Evolutionary conservation across 2,797 vertebrate genomes (phyloP), one percentile per base, ranked within the genome.

Genomic region (Schizothorax lantsangensis): DNA sequence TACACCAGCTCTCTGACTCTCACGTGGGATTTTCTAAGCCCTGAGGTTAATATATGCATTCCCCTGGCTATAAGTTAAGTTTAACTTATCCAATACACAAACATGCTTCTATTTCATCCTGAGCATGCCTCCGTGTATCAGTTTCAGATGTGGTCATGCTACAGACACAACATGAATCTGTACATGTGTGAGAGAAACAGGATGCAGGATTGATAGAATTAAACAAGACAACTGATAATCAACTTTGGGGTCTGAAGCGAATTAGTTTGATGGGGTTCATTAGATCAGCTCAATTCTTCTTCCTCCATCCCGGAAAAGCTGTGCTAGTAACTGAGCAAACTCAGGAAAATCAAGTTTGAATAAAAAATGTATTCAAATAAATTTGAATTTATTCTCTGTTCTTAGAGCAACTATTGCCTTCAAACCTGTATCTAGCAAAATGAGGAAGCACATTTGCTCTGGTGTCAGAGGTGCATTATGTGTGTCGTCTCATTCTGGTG

Each of bases 1-100:
- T 93, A 93, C 82, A 93, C 80, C 69, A 52, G 80, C 71, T 43
- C 33, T 72, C 86, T 17, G 87, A 77, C 81, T 86, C 83, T 88
- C 87, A 89, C 81, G 73, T 90, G 91, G 86, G 89, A 93, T 85
- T 81, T 15, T 85, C 72, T 85, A 89, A 89, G 81, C 66, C 64
- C 11, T 88, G 79, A 90, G 86, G 88, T 80, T 88, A 89, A 90
- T 88, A 49, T n/a, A 73, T 57, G 71, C 68, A 45, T 84, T 71
- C 49, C n/a, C 30, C 30, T 45, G 33, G n/a, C 26, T 54, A 19
- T 47, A 72, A 45, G 30, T 38, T 75, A 23, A 40, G 3, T 54
- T 36, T 71, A 0, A 10, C 64, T 38, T 38, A 62, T 52, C 69
- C 14, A 52, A 26, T 71, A 62, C 54, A 75, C 45, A 73, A 77